Evolutionary conservation across 2,113 vertebrate species (phyloP).

Genomic region (Saimiri boliviensis): DNA sequence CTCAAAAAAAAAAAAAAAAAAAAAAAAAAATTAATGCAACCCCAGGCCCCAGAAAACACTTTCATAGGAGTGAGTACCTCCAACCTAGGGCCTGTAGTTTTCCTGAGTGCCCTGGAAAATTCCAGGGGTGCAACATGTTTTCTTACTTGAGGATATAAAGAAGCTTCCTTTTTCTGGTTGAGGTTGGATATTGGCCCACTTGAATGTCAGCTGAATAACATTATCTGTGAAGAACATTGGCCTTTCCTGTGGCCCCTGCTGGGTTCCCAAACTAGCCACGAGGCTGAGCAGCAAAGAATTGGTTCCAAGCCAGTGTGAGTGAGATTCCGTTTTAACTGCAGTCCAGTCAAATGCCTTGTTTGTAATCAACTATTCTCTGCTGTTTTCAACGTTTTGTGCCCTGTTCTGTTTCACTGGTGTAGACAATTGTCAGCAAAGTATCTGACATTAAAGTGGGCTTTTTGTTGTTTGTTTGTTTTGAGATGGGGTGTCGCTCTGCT

Average conservation of each 20-base stretch:
- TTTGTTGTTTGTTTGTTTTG: neutral
- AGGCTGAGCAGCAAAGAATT: neutral
- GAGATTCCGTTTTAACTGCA: neutral
- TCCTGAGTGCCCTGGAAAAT: conserved; percentile 51
- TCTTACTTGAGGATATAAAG: conserved; percentile 25
- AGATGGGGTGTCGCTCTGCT: neutral
- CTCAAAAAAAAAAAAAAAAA: too few species aligned
- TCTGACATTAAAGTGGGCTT: neutral
- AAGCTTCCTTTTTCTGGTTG: conserved; percentile 36
- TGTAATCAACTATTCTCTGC: neutral
- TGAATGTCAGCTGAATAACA: conserved; percentile 32
- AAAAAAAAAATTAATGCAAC: neutral
- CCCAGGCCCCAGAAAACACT: neutral
- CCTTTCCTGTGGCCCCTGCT: conserved; percentile 3
- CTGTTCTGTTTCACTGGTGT: neutral
- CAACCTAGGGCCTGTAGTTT: neutral
- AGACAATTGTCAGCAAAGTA: neutral
- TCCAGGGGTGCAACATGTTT: conserved; percentile 19
- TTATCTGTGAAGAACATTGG: neutral
- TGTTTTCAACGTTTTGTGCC: neutral
- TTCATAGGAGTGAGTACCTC: neutral
- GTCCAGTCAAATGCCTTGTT: neutral
- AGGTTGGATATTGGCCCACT: neutral
- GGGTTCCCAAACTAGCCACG: neutral
- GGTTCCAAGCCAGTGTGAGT: neutral